These are phyloP conservation scores for Caenorhabditis panamensis DNA, from an alignment of 2,888 invertebrate species.

Conservation along the genomic window DNA sequence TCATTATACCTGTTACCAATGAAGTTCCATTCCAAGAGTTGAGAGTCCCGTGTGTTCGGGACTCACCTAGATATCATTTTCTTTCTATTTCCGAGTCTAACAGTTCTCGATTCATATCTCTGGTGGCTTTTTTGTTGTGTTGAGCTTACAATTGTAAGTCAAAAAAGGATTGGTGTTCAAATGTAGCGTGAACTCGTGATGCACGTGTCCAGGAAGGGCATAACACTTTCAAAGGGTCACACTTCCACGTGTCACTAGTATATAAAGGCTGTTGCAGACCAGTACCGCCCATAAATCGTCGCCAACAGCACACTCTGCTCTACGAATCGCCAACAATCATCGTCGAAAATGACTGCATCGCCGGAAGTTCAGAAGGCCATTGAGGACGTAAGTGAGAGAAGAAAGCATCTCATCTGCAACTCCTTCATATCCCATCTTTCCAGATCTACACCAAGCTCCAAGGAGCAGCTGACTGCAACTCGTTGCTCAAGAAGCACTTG, in stretches of 20 bases:
- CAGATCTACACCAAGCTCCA: constrained; percentile 56
- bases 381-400: constrained; percentile 50
- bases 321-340: constrained; percentile 14
- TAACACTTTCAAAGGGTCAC: background rate
- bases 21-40: no score
- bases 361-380: constrained; percentile 58
- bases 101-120: no score
- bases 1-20: no score
- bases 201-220: no score
- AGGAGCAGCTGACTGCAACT: constrained; percentile 88
- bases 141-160: no score
- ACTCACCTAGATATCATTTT: no score
- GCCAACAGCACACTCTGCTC: constrained; percentile 13
- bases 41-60: no score
- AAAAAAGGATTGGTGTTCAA: no score
- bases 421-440: background rate
- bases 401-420: background rate
- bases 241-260: background rate
- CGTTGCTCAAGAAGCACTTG: constrained; percentile 95
- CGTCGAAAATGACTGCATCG: constrained; percentile 46
- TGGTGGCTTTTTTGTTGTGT: no score
- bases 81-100: no score
- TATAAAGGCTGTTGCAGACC: constrained; percentile 3
- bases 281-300: background rate
- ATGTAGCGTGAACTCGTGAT: no score